Conservation (phyloP, 92 coral and sea anemone species). For the Bergia puertoricense region DNA sequence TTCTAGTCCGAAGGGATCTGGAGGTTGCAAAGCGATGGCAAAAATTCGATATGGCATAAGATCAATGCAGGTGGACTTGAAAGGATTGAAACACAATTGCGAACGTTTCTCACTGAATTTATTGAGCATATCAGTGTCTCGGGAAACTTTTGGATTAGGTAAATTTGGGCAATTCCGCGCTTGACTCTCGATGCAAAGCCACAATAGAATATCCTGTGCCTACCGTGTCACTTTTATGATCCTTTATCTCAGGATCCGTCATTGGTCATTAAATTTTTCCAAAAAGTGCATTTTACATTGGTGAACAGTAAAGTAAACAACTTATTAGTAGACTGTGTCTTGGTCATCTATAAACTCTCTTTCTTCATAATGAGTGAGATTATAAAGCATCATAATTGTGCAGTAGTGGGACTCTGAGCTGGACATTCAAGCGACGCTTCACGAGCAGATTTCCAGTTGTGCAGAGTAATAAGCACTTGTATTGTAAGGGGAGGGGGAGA, state of each 20-base stretch:
- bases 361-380: background rate
- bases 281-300: too few relatives aligned
- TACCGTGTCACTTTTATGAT: too few relatives aligned
- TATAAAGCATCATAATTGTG: background rate
- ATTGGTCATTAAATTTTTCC: too few relatives aligned
- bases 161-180: background rate
- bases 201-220: too few relatives aligned
- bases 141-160: background rate
- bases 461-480: slow-evolving; percentile 61
- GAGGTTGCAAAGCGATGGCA: background rate
- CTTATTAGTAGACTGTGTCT: background rate
- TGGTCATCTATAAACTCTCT: background rate
- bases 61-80: background rate
- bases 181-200: too few relatives aligned
- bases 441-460: slow-evolving; percentile 85
- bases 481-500: slow-evolving; percentile 83
- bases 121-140: background rate
- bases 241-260: too few relatives aligned
- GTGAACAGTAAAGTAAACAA: too few relatives aligned
- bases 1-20: background rate
- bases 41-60: background rate
- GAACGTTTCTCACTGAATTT: background rate
- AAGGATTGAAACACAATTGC: too few relatives aligned
- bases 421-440: slow-evolving; percentile 71
- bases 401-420: slow-evolving; percentile 4